Conservation (phyloP, 1,140 invertebrate genomes). For the Andrena cerasifolii region DNA sequence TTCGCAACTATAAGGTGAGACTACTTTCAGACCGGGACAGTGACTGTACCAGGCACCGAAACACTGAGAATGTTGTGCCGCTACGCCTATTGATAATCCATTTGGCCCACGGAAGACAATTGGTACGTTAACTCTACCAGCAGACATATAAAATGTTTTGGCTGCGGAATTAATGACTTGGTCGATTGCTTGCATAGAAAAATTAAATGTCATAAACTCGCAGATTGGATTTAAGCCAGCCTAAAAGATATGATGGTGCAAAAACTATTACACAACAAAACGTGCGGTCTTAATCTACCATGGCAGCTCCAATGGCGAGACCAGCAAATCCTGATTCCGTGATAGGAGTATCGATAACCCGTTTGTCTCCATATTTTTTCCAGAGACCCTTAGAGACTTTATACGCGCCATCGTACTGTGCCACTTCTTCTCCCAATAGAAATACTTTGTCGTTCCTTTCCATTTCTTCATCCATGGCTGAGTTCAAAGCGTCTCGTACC, state of each 20-base stretch:
- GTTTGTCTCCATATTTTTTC: slow-evolving; percentile 99
- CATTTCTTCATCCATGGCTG: slow-evolving; percentile 98
- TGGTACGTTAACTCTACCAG: slow-evolving; percentile 95
- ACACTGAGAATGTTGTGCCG: slow-evolving; percentile 99
- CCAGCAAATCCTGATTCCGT: slow-evolving; percentile 99
- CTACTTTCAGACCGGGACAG: slow-evolving; percentile 97
- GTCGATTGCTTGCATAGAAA: slow-evolving; percentile 99
- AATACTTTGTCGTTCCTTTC: slow-evolving; percentile 97
- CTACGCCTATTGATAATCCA: slow-evolving; percentile 98
- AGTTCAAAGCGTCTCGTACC: slow-evolving; percentile 98
- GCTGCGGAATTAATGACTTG: slow-evolving; percentile 99
- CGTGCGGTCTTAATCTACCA: slow-evolving; percentile 87
- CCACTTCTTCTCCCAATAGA: slow-evolving; percentile 98
- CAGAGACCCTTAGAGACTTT: slow-evolving; percentile 97
- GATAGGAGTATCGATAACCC: slow-evolving; percentile 99
- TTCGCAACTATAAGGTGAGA: slow-evolving; percentile 96
- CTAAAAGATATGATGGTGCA: slow-evolving; percentile 75
- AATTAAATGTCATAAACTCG: slow-evolving; percentile 99
- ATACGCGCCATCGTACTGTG: slow-evolving; percentile 99
- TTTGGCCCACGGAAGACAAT: slow-evolving; percentile 99
- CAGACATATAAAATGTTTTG: slow-evolving; percentile 99
- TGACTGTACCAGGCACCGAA: slow-evolving; percentile 98
- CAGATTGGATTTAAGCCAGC: slow-evolving; percentile 97
- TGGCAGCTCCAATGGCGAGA: slow-evolving; percentile 97
- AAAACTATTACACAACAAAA: no score